Evolutionary conservation across 1,140 invertebrate genomes (phyloP), one percentile per base, ranked within the genome.

Genomic region (Rhagoletis pomonella): DNA sequence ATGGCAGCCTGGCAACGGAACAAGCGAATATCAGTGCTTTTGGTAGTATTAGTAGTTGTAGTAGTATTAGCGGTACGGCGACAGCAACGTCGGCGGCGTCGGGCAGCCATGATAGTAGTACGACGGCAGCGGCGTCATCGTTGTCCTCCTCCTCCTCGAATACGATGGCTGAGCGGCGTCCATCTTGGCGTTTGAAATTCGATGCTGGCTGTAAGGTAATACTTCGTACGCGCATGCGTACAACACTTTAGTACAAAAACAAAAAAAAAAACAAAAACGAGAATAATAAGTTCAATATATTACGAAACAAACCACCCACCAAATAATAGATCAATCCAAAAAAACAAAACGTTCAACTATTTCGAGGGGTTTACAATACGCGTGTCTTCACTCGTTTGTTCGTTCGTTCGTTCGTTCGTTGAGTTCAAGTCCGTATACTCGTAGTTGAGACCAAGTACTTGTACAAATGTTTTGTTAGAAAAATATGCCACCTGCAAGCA

Each of bases 111-210:
- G 29, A 0, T 29, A 69, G 73, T 14, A 42, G 39, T 29, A 29
- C 29, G 29, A 29, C 62, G 42, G 62, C 64, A 81, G 65, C 87
- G 73, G 69, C 60, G 85, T 87, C 86, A 55, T 88, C 19, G 86
- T 50, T 58, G 67, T 88, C 77, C 88, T 39, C 59, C 73, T 85
- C 85, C 86, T 87, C 88, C n/a, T 9, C 29, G 14, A 86, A 86
- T 44, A 89, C 91, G 50, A 89, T 90, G 88, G 89, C 91, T 42
- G 97, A 98, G 93, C 95, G 97, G 88, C 95, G 97, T 91, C 97
- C 97, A 2, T 98, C 97, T 89, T 98, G 97, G 97, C 95, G 97
- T 93, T 95, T 98, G 89, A 96, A 96, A 93, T 96, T 98, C 93
- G 97, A 98, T 95, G 96, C 96, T 93, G 95, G 96, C 93, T 97